Base-by-base conservation (phyloP, 2,888 invertebrate genomes). In the Syrphus vitripennis region DNA sequence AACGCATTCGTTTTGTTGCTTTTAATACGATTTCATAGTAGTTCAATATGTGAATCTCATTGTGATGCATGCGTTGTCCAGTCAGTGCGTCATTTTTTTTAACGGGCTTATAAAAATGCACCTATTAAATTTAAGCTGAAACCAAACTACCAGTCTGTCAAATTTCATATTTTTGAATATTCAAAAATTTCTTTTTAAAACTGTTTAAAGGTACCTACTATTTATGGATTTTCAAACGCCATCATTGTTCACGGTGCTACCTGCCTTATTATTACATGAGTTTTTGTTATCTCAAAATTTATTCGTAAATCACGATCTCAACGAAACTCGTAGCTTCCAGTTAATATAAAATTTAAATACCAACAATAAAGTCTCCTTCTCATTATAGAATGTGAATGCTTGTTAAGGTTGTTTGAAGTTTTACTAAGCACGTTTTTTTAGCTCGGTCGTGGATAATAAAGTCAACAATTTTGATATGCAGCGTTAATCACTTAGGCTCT, bases 401-500 rank as follows among this genome's bases (percentile, higher is more conserved):
- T 29, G 10, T 55, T 55, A 55, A 16, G 55, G 16, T 34, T 34
- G 57, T 34, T 57, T 34, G 19, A 14, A 57, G 26, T 57, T 34
- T 37, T 29, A 37, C 21, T 37, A 21, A 59, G 59, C 37, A 59
- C 59, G 59, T 59, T 59, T 59, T 59, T 59, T 37, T 21, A 21
- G 3, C 21, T 59, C 9, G 37, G 1, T 37, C 21, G n/a, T n/a
- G 21, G 19, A 59, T 37, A 34, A 37, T 12, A 59, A 59, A 34
- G 59, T 37, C 34, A 67, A 67, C 24, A 67, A 34, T 67, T 48
- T 50, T 50, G 21, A 67, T 45, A 67, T 50, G 67, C 31, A 50
- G 50, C 14, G 67, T 50, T 67, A 67, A 67, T 67, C 34, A 67
- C 50, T 50, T 50, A 14, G 50, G 67, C 24, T 50, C 50, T 67